These are phyloP conservation scores for Sthenelais limicola DNA, from an alignment of 2,888 invertebrate species.

Conservation along the genomic window DNA sequence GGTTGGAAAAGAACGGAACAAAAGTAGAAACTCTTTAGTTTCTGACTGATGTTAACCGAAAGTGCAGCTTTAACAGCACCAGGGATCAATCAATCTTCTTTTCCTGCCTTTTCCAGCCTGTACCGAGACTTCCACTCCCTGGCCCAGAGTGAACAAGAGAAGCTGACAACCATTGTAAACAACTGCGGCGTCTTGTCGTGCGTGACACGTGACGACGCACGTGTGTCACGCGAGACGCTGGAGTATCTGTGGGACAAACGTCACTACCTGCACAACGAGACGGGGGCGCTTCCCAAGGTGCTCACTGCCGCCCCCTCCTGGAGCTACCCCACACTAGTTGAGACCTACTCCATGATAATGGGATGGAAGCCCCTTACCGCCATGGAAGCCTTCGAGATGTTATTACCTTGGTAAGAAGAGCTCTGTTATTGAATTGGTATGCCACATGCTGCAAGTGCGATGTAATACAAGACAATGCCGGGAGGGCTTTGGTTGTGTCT, in stretches of 20 bases:
- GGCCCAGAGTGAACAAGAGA: conserved; percentile 66
- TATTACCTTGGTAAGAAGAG: conserved; percentile 88
- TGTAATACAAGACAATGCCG: too few species aligned
- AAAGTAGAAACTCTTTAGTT: too few species aligned
- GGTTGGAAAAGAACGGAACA: too few species aligned
- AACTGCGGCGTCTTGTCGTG: neutral
- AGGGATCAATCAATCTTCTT: too few species aligned
- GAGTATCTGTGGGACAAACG: conserved; percentile 93
- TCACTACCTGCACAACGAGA: conserved; percentile 87
- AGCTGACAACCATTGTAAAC: conserved; percentile 60
- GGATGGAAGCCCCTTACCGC: conserved; percentile 90
- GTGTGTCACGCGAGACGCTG: conserved; percentile 68
- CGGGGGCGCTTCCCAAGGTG: conserved; percentile 78
- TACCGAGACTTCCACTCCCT: conserved; percentile 61
- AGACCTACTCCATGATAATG: conserved; percentile 88
- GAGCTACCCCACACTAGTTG: conserved; percentile 90
- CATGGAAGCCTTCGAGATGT: conserved; percentile 90
- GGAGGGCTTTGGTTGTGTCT: too few species aligned
- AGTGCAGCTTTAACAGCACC: too few species aligned
- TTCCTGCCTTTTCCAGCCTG: conserved; percentile 44
- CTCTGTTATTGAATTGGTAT: too few species aligned
- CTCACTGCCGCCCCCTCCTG: conserved; percentile 77
- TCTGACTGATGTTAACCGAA: too few species aligned
- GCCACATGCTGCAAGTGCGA: too few species aligned
- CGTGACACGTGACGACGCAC: too few species aligned